These are phyloP conservation scores for Cromileptes altivelis DNA, from an alignment of 2,113 vertebrate species.

Conservation along the genomic window DNA sequence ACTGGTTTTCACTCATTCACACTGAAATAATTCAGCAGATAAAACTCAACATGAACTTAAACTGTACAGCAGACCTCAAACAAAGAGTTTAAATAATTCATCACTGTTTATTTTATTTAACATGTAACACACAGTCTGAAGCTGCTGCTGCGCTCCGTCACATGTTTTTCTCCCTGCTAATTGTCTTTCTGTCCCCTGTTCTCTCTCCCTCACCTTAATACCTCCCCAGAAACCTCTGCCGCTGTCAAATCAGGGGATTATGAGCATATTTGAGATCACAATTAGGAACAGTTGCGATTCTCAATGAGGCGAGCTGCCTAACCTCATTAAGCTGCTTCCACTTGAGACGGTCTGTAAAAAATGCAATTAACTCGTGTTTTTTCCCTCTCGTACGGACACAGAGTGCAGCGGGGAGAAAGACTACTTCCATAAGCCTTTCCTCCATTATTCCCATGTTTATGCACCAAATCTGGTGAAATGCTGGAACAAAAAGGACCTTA, in stretches of 20 bases:
- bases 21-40: not conserved
- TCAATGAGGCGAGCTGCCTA: slow-evolving; percentile 75
- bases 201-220: slow-evolving; percentile 59
- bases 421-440: slow-evolving; percentile 57
- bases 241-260: slow-evolving; percentile 82
- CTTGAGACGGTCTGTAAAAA: slow-evolving; percentile 75
- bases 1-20: not conserved
- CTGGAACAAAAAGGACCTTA: slow-evolving; percentile 31
- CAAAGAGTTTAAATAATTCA: not conserved
- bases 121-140: slow-evolving; percentile 16
- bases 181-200: slow-evolving; percentile 53
- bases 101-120: slow-evolving; percentile 5
- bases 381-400: slow-evolving; percentile 45
- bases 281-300: slow-evolving; percentile 77
- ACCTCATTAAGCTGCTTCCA: slow-evolving; percentile 82
- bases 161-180: slow-evolving; percentile 56
- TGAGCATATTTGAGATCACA: slow-evolving; percentile 82
- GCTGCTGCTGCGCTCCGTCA: slow-evolving; percentile 6
- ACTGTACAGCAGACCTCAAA: not conserved
- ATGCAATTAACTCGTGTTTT: slow-evolving; percentile 77
- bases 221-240: slow-evolving; percentile 74
- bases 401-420: slow-evolving; percentile 60
- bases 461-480: slow-evolving; percentile 15
- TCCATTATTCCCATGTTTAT: slow-evolving; percentile 52
- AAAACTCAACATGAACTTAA: not conserved